Conservation (phyloP, 2,113 vertebrate species). For the Ibidorhyncha struthersii region DNA sequence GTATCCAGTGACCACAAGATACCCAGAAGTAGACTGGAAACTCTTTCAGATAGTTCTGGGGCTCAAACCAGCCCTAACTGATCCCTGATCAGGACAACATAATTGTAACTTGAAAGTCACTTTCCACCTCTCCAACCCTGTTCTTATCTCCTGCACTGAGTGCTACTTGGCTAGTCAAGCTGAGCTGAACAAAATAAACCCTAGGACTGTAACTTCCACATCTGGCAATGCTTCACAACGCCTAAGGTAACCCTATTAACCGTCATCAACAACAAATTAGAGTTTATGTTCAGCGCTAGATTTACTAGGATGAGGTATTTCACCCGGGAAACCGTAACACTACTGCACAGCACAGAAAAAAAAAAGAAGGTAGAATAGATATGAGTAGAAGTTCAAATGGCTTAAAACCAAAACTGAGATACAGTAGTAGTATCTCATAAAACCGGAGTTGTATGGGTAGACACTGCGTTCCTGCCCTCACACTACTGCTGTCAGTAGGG, state of each 20-base stretch:
- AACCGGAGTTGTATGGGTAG: neutral
- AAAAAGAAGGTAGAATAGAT: neutral
- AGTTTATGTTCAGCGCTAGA: neutral
- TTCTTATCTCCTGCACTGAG: neutral
- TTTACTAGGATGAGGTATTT: neutral
- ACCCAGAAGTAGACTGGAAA: neutral
- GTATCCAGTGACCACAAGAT: neutral
- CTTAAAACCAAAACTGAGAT: neutral
- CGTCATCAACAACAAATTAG: neutral
- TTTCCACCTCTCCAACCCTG: neutral
- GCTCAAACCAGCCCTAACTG: neutral
- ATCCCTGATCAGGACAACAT: neutral
- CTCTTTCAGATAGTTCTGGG: neutral
- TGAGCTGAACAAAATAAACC: neutral
- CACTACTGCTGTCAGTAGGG: neutral
- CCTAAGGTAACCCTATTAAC: neutral
- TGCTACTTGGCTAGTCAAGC: neutral
- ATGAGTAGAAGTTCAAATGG: neutral
- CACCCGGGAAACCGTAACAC: neutral
- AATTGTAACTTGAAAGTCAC: neutral
- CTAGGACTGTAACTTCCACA: neutral
- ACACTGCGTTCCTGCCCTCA: neutral
- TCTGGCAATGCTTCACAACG: neutral
- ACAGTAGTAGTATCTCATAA: neutral
- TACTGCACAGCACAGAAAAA: neutral